Conservation (phyloP, 2,797 vertebrate genomes). For the Passerculus sandwichensis region DNA sequence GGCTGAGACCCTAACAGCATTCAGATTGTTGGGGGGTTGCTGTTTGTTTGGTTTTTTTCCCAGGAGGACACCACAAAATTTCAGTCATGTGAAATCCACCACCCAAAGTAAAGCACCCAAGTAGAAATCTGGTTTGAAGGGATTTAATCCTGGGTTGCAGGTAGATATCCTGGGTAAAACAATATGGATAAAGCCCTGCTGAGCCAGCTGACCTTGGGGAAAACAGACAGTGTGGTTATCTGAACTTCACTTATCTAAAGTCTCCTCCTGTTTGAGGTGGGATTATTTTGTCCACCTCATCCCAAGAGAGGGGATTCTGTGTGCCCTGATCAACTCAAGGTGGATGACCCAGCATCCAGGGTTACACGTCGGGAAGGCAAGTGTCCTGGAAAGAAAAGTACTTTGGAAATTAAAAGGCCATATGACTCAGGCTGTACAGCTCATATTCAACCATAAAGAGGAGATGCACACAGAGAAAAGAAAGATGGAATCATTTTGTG, state of each 20-base stretch:
- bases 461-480: neutral
- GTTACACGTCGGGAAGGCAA: neutral
- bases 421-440: neutral
- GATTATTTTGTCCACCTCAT: neutral
- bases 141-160: neutral
- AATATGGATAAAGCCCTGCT: constrained; percentile 7
- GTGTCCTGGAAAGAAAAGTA: neutral
- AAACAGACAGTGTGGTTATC: constrained; percentile 23
- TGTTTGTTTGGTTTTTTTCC: neutral
- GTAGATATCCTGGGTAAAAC: constrained; percentile 22
- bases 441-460: neutral
- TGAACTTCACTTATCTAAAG: constrained; percentile 41
- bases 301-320: neutral
- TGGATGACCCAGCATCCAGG: neutral
- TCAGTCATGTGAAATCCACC: neutral
- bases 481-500: neutral
- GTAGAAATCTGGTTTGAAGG: neutral
- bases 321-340: neutral
- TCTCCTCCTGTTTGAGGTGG: constrained; percentile 36
- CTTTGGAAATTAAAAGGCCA: neutral
- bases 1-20: neutral
- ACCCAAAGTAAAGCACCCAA: neutral
- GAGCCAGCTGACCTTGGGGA: constrained; percentile 44
- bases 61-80: neutral
- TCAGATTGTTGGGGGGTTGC: neutral